These are phyloP conservation scores for Crocodylus rhombifer DNA, from an alignment of 2,797 vertebrate genomes.

Conservation along the genomic window DNA sequence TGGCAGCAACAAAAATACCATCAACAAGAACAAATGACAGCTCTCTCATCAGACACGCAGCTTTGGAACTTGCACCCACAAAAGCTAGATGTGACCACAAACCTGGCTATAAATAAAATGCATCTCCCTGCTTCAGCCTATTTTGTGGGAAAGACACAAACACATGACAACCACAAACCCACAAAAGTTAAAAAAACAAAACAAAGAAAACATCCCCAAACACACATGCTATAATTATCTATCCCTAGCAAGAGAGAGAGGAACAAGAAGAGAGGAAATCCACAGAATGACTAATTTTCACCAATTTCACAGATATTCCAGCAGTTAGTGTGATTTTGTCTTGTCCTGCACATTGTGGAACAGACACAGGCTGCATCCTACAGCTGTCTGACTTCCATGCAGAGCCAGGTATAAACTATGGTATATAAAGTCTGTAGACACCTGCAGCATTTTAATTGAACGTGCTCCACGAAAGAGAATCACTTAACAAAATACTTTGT, in stretches of 20 bases:
- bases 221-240: not conserved
- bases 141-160: not conserved
- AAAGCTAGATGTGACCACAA: not conserved
- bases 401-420: not conserved
- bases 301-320: not conserved
- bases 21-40: not conserved
- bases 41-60: conserved; percentile 10
- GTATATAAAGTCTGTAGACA: not conserved
- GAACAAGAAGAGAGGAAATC: not conserved
- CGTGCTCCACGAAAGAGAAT: not conserved
- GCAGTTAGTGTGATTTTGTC: not conserved
- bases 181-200: not conserved
- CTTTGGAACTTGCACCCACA: not conserved
- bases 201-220: not conserved
- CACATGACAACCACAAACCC: conserved; percentile 11
- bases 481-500: not conserved
- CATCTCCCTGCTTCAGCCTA: not conserved
- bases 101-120: conserved; percentile 10
- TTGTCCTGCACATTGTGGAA: not conserved
- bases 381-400: not conserved
- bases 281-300: not conserved
- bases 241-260: not conserved
- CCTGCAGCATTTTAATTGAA: not conserved
- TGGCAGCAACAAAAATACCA: conserved; percentile 6
- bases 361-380: not conserved